A percentile compares a stretch with the other conserved stretches of the same genome.
Conservation (phyloP, 2,888 invertebrate species). For the Acrocyrtus sp. region DNA sequence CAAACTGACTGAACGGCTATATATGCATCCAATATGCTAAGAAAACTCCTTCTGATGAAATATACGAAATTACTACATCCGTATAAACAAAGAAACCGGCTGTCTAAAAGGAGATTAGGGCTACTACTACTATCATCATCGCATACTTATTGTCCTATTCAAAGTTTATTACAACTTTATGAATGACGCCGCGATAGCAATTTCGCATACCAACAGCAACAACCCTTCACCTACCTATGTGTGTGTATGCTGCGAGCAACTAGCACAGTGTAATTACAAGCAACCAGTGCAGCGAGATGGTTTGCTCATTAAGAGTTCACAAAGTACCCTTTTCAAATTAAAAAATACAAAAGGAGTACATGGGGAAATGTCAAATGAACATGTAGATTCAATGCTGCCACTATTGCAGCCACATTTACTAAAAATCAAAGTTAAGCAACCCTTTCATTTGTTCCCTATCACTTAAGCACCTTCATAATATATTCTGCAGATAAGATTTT, state of each 20-base stretch:
- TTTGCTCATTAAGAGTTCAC: slow-evolving; percentile 33
- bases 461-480: too few relatives aligned
- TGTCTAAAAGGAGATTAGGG: slow-evolving; percentile 44
- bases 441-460: too few relatives aligned
- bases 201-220: slow-evolving; percentile 39
- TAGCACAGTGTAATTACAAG: slow-evolving; percentile 27
- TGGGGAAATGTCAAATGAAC: slow-evolving; percentile 32
- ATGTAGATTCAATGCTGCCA: too few relatives aligned
- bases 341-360: not conserved
- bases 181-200: slow-evolving; percentile 41
- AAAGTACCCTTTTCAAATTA: slow-evolving; percentile 1
- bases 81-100: slow-evolving; percentile 47
- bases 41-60: slow-evolving; percentile 43
- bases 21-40: too few relatives aligned
- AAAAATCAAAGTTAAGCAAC: too few relatives aligned
- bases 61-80: slow-evolving; percentile 44
- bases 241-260: slow-evolving; percentile 21
- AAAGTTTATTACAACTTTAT: slow-evolving; percentile 43
- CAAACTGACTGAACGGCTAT: too few relatives aligned
- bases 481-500: too few relatives aligned
- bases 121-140: slow-evolving; percentile 23
- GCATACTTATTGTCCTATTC: not conserved
- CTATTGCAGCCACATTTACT: too few relatives aligned
- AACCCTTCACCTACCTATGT: slow-evolving; percentile 12
- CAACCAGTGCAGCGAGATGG: slow-evolving; percentile 5